Evolutionary conservation across 2,797 vertebrate genomes (phyloP), one percentile per base, ranked within the genome.

Genomic region (Fundulus diaphanus): DNA sequence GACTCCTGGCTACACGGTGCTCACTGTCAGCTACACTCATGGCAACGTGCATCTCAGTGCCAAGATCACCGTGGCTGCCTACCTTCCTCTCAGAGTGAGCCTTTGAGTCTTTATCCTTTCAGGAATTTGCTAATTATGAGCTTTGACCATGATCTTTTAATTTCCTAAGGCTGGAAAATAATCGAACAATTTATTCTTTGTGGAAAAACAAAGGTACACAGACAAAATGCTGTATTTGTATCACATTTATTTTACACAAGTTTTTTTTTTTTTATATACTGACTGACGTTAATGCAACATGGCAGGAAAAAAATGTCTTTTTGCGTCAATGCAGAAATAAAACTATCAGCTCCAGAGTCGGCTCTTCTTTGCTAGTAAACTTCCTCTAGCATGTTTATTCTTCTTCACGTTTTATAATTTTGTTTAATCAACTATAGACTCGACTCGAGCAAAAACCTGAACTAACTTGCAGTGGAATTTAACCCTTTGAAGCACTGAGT

Each of bases 31-130:
- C 92, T 96, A 96, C 86, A 92, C 91, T 77, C 96, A 96, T 0
- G 94, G 95, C 72, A 96, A 94, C 0, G 49, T 97, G 68, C 95
- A 95, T 80, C 96, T 99, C 73, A 96, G 91, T 1, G 95, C 97
- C 76, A 96, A 95, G 88, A 97, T 99, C 93, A 95, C 96, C 82
- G 95, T 99, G 0, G 96, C 97, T 2, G 96, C 97, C 51, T 95
- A 97, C 81, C 92, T 96, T 11, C 96, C 96, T 0, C 93, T 99
- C 52, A 95, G 81, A 85, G 98, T 99, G 90, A 96, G 96, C 66
- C 35, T 9, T 59, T 27, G 72, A 65, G 18, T 73, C 65, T 68
- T n/a, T n/a, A 20, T 82, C 33, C 46, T 76, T 73, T 27, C 24
- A 65, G 18, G 18, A 66, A 46, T 46, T 40, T 71, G 12, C 31